Conservation (phyloP, 2,797 vertebrate genomes). For the Enteromius trimaculatus region DNA sequence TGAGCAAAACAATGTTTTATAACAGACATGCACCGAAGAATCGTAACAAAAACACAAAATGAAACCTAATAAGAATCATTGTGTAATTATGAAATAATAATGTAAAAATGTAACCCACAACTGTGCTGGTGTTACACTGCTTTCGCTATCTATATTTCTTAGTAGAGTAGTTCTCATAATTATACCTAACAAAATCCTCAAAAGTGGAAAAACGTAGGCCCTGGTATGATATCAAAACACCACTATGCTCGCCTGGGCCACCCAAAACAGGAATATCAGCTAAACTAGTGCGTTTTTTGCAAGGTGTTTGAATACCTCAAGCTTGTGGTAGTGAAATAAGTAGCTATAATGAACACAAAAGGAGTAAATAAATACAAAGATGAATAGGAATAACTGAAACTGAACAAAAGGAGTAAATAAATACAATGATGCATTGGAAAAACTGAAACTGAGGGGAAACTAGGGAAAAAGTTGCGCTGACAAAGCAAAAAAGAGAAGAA, state of each 20-base stretch:
- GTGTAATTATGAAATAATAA: neutral
- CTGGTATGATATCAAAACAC: neutral
- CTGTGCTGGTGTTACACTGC: neutral
- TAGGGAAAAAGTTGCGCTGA: conserved; percentile 61
- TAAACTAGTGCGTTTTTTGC: neutral
- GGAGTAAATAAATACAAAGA: conserved; percentile 23
- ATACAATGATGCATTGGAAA: conserved; percentile 26
- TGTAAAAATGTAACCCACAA: neutral
- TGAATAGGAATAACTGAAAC: conserved; percentile 16
- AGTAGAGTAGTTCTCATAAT: neutral
- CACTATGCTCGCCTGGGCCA: neutral
- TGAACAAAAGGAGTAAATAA: conserved; percentile 2
- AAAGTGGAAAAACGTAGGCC: neutral
- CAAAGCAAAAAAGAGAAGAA: conserved; percentile 39
- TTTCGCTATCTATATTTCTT: neutral
- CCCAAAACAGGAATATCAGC: neutral
- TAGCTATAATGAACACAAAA: neutral
- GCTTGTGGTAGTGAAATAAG: neutral
- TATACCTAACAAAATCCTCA: neutral
- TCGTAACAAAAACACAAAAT: neutral
- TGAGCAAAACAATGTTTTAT: neutral
- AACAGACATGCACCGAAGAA: neutral
- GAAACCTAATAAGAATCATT: neutral
- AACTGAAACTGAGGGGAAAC: conserved; percentile 25
- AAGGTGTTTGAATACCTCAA: neutral